Evolutionary conservation across 1,140 invertebrate species (phyloP), one percentile per base, ranked within the genome.

Genomic region (Chionoecetes opilio): DNA sequence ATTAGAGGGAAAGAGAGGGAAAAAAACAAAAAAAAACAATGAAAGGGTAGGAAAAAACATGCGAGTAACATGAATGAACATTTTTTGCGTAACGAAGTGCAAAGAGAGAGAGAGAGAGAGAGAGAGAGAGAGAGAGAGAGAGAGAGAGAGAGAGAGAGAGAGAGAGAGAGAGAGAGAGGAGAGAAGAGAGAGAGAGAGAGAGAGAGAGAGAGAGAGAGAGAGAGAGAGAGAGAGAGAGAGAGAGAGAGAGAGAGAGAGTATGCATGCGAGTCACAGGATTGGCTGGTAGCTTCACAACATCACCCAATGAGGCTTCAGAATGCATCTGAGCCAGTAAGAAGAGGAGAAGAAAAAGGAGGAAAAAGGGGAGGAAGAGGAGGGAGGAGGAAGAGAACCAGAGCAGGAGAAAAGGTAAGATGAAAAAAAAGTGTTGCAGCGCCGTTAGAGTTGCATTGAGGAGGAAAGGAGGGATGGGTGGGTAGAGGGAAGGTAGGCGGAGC

Each of bases 81-180:
- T 75, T n/a, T 53, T 53, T 0, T 53, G 41, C 5, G 41, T 6
- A 14, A 46, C 5, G 14, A 21, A 75, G 21, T 3, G 53, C 6
- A 75, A 21, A 75, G 53, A 75, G 53, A 75, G 53, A 75, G 53
- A 75, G 53, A 75, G 53, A 75, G 53, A 75, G 53, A 75, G 53
- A 75, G 53, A 75, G 53, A 75, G 53, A 75, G 53, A 75, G 53
- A 75, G 53, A 86, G 32, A 86, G 53, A 75, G 53, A 75, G 53
- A 75, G 32, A 35, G 53, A 75, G 53, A 75, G 53, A 75, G 53
- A 75, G 53, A 75, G 53, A 75, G 53, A 75, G 53, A 75, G 53
- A 75, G 53, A 75, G 53, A 75, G 53, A 75, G 53, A 75, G 53
- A 75, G 53, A 75, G 53, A 75, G 53, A 75, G 53, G 26, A 21